Evolutionary conservation across 2,888 invertebrate genomes (phyloP).

Genomic region (Amphipyra berbera): DNA sequence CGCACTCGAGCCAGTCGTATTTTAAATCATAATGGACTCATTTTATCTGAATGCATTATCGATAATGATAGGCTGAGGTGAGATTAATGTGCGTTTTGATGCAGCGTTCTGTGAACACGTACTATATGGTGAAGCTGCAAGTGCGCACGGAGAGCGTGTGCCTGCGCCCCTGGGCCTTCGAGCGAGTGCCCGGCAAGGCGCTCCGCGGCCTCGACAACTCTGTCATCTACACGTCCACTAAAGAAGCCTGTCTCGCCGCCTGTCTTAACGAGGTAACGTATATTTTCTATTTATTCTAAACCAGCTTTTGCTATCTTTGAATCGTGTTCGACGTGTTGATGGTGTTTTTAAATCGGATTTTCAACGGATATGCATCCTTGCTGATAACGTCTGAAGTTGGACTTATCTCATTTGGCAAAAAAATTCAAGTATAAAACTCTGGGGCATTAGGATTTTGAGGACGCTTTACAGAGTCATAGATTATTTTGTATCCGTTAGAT

Average conservation of each 20-base stretch:
- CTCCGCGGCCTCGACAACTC: slow-evolving; percentile 97
- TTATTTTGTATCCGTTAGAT: slow-evolving; percentile 55
- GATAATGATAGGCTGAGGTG: slow-evolving; percentile 50
- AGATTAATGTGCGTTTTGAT: slow-evolving; percentile 54
- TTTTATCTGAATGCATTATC: slow-evolving; percentile 57
- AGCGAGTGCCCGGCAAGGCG: slow-evolving; percentile 97
- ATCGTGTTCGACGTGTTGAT: slow-evolving; percentile 11
- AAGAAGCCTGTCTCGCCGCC: slow-evolving; percentile 97
- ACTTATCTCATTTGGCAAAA: background rate
- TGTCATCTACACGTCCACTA: slow-evolving; percentile 97
- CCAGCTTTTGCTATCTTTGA: slow-evolving; percentile 31
- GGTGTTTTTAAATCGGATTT: slow-evolving; percentile 31
- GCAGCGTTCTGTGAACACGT: slow-evolving; percentile 94
- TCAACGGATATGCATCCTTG: slow-evolving; percentile 6
- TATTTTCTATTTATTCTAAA: slow-evolving; percentile 37
- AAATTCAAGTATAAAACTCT: too few relatives aligned
- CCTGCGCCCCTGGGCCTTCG: slow-evolving; percentile 97
- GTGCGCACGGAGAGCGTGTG: slow-evolving; percentile 97
- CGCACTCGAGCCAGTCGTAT: slow-evolving; percentile 23
- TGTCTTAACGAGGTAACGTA: slow-evolving; percentile 95
- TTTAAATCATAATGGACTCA: slow-evolving; percentile 43
- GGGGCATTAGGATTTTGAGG: slow-evolving; percentile 19
- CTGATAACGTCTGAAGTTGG: slow-evolving; percentile 7
- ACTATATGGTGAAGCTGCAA: slow-evolving; percentile 98
- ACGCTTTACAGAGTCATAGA: slow-evolving; percentile 23